Evolutionary conservation across 2,113 vertebrate species (phyloP).

Genomic region (Glareola pratincola): DNA sequence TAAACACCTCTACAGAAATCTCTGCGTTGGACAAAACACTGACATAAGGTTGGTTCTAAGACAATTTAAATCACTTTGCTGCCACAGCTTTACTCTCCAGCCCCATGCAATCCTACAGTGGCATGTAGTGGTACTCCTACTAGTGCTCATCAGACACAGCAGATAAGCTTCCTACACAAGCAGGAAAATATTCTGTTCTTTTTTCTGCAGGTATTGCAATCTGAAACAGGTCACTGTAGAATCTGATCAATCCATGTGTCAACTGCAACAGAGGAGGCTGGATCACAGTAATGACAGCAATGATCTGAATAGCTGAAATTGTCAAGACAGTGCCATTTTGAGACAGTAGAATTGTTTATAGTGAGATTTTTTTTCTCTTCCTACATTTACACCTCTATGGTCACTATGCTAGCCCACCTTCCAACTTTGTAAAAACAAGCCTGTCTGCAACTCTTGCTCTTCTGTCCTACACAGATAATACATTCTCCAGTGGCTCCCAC

Average conservation of each 20-base stretch:
- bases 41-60: not conserved
- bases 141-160: not conserved
- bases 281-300: not conserved
- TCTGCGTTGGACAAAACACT: not conserved
- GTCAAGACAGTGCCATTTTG: not conserved
- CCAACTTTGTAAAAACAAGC: not conserved
- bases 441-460: not conserved
- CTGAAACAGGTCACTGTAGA: not conserved
- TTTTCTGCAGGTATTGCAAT: not conserved
- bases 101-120: not conserved
- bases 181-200: not conserved
- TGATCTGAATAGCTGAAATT: not conserved
- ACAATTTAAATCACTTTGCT: not conserved
- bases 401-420: not conserved
- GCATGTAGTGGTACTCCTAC: not conserved
- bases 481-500: not conserved
- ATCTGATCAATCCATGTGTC: not conserved
- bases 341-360: not conserved
- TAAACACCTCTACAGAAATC: not conserved
- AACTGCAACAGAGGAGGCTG: not conserved
- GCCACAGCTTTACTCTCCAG: not conserved
- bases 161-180: not conserved
- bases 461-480: not conserved
- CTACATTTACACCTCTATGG: not conserved
- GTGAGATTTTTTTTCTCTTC: not conserved